Evolutionary conservation across 2,888 invertebrate species (phyloP).

Genomic region (Microctonus brassicae): DNA sequence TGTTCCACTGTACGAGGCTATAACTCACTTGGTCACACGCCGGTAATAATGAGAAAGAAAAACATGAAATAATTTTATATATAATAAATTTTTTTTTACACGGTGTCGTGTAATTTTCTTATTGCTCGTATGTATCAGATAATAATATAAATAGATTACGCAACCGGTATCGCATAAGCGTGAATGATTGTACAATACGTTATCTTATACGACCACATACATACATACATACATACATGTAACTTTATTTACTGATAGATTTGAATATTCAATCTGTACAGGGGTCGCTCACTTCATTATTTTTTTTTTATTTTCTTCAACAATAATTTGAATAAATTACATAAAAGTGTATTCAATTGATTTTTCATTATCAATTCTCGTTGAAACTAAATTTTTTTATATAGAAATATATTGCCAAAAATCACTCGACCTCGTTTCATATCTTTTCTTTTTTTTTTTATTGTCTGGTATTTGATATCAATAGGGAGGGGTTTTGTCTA

Average conservation of each 20-base stretch:
- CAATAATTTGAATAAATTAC: constrained; percentile 41
- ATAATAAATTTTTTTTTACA: neutral
- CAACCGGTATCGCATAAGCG: constrained; percentile 49
- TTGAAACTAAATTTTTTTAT: too few relatives aligned
- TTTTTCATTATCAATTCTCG: constrained; percentile 42
- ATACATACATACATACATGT: neutral
- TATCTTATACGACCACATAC: neutral
- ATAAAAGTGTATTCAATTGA: constrained; percentile 52
- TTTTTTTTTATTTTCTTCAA: neutral
- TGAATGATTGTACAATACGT: constrained; percentile 27
- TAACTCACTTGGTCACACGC: neutral
- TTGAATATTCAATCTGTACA: neutral
- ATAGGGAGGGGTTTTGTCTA: neutral
- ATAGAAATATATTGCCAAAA: too few relatives aligned
- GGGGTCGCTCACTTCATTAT: neutral
- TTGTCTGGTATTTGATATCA: neutral
- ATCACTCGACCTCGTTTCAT: neutral
- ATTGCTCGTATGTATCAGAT: constrained; percentile 48
- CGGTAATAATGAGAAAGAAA: neutral
- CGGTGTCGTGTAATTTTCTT: constrained; percentile 48
- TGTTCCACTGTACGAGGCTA: neutral
- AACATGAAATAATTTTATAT: too few relatives aligned
- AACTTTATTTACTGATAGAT: neutral
- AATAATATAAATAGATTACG: constrained; percentile 64
- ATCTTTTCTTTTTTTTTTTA: neutral